Evolutionary conservation across 2,113 vertebrate genomes (phyloP), one percentile per base, ranked within the genome.

Genomic region (Sphaerodactylus townsendi): DNA sequence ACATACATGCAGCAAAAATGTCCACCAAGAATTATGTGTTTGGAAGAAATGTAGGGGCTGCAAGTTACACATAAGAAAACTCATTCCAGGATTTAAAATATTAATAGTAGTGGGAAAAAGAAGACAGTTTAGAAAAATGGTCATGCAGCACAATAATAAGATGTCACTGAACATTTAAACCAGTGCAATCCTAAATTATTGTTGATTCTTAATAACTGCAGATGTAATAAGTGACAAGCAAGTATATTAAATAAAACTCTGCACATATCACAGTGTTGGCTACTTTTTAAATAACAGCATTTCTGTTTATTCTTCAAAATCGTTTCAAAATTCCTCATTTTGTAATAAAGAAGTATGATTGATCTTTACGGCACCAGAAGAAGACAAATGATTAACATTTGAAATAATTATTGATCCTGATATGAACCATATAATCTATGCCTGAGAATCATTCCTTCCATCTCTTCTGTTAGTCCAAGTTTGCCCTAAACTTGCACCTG

Each of bases 261-360:
- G 17, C 19, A 46, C 39, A 7, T 85, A 44, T 56, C 44, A 88
- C 72, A 87, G 83, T 86, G 83, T 93, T 83, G 5, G 10, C 33
- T 86, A 37, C 84, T 39, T 68, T n/a, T 80, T 76, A 77, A 79
- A 70, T 33, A 90, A 88, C 73, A 83, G 66, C 87, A 85, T 86
- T 33, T 66, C 30, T 37, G 78, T 50, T 69, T 84, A 73, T 46
- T 85, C 85, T 79, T 50, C 87, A 71, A 81, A 41, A 59, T 88
- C 85, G 23, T 71, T 81, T 83, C 71, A 92, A 89, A 92, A 87
- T 77, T 66, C 75, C 78, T 93, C 75, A 92, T 88, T 93, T 90
- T 93, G 93, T 93, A 92, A 92, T 92, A 76, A 91, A 81, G 14
- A 2, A 62, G 14, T 28, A 71, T 59, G 6, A 59, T 39, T 89